Percentiles rank a stretch among this genome's conserved stretches.
These are phyloP conservation scores for Thalpophila matura DNA, from an alignment of 2,888 invertebrate species.

Conservation along the genomic window DNA sequence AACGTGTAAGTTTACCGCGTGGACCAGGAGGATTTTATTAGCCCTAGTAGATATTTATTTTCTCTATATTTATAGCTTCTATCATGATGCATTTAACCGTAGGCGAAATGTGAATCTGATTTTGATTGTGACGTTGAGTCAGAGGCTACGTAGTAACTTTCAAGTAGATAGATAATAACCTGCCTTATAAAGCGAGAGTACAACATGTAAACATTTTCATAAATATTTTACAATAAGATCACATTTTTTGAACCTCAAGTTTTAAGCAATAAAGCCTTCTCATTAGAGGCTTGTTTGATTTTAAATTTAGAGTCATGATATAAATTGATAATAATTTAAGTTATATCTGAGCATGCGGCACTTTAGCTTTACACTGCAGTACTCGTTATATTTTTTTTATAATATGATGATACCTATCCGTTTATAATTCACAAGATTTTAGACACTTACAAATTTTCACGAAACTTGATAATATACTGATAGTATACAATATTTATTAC, in stretches of 20 bases:
- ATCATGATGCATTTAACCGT: constrained; percentile 84
- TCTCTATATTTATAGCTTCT: constrained; percentile 83
- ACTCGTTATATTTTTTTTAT: constrained; percentile 30
- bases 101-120: constrained; percentile 82
- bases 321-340: constrained; percentile 37
- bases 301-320: constrained; percentile 36
- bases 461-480: constrained; percentile 60
- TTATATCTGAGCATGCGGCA: constrained; percentile 51
- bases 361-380: constrained; percentile 55
- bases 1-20: constrained; percentile 85
- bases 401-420: constrained; percentile 41
- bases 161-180: constrained; percentile 60
- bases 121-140: constrained; percentile 73
- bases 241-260: constrained; percentile 41
- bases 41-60: constrained; percentile 87
- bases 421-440: constrained; percentile 50
- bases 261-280: constrained; percentile 40
- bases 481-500: constrained; percentile 47
- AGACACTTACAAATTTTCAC: constrained; percentile 64
- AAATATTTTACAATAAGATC: constrained; percentile 49
- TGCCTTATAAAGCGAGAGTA: constrained; percentile 63
- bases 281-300: constrained; percentile 28
- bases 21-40: constrained; percentile 86
- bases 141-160: constrained; percentile 75
- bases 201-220: constrained; percentile 57